Percentiles rank a stretch among this genome's conserved stretches.
phyloP scores from a whole-genome alignment of 2,797 vertebrate genomes.

The Todus mexicanus region DNA sequence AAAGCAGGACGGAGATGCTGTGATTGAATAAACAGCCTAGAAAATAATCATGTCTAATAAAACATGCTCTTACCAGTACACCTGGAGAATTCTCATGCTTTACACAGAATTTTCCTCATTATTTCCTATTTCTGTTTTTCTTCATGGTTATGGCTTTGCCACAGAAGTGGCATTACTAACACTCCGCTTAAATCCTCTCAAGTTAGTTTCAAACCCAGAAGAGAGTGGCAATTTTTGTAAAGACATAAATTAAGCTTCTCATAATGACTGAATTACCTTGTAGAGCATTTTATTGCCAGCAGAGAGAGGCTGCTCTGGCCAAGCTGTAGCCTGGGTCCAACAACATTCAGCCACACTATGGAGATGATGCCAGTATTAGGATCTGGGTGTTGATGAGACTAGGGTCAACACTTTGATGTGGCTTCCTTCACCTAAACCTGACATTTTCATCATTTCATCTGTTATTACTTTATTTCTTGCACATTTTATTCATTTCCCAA shows the following conservation, averaged over 20 bases:
- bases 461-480: neutral
- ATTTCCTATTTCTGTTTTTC: slow-evolving; percentile 21
- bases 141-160: slow-evolving; percentile 7
- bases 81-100: slow-evolving; percentile 21
- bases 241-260: neutral
- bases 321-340: neutral
- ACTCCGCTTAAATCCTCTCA: neutral
- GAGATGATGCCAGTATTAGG: neutral
- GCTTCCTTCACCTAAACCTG: neutral
- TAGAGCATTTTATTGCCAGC: neutral
- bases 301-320: neutral
- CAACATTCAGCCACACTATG: neutral
- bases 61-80: slow-evolving; percentile 5
- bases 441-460: neutral
- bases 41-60: slow-evolving; percentile 31
- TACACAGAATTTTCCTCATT: slow-evolving; percentile 4
- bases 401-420: neutral
- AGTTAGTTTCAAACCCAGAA: neutral
- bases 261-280: neutral
- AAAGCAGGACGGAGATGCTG: neutral
- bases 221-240: neutral
- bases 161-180: neutral
- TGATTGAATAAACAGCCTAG: slow-evolving; percentile 23
- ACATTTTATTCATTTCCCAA: neutral
- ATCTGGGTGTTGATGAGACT: neutral